Conservation (phyloP, 2,113 vertebrate genomes). For the Pomatorhinus ruficollis region DNA sequence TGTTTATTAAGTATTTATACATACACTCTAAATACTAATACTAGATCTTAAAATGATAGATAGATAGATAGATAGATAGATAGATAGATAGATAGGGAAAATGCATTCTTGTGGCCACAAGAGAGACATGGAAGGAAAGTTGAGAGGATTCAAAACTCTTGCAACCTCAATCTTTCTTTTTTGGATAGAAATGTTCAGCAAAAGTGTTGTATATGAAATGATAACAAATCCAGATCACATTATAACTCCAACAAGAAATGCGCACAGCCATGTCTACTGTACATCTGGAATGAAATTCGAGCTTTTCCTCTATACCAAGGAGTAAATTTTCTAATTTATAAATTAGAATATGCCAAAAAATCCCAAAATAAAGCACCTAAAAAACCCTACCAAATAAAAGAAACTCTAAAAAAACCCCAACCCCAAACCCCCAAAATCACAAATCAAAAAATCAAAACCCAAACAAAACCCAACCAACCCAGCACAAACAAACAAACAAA, state of each 20-base stretch:
- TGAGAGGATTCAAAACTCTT: neutral
- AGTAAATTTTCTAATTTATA: neutral
- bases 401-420: neutral
- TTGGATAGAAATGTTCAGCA: neutral
- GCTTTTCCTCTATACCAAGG: neutral
- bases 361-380: neutral
- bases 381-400: neutral
- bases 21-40: neutral
- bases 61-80: no score
- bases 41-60: neutral
- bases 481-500: neutral
- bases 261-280: neutral
- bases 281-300: neutral
- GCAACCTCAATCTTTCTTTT: neutral
- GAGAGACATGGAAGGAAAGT: neutral
- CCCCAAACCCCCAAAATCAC: neutral
- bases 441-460: neutral
- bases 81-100: neutral
- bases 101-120: neutral
- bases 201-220: neutral
- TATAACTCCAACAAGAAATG: neutral
- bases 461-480: neutral
- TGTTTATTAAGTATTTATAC: neutral
- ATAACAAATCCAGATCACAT: neutral
- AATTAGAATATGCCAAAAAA: neutral